Evolutionary conservation across 92 coral and sea anemone genomes (phyloP).

Genomic region (Siderastrea siderea): DNA sequence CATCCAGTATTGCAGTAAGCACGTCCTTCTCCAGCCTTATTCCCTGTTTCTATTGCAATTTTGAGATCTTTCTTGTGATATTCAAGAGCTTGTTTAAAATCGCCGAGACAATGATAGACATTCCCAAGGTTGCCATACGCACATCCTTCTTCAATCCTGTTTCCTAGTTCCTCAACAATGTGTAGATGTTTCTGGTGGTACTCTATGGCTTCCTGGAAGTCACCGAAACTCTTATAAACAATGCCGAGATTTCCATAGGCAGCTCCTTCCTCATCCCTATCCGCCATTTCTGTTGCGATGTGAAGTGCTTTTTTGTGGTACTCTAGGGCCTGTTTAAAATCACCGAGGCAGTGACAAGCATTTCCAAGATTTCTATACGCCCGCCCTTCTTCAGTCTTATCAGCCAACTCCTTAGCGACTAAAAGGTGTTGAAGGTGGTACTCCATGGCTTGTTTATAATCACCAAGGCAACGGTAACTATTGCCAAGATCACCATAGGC

Average conservation of each 20-base stretch:
- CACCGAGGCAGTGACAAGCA: neutral
- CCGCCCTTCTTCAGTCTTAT: neutral
- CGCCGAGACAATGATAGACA: neutral
- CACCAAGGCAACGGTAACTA: neutral
- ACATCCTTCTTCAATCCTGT: neutral
- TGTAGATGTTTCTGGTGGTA: neutral
- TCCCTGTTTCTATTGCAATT: neutral
- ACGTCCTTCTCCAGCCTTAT: neutral
- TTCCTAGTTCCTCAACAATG: neutral
- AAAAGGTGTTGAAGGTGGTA: neutral
- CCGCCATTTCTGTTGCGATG: neutral
- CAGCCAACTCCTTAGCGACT: neutral
- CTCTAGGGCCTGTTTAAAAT: neutral
- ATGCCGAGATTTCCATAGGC: neutral
- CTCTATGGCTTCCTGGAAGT: neutral
- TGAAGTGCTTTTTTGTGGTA: neutral
- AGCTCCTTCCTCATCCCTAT: neutral
- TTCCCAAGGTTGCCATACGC: neutral
- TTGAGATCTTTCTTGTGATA: neutral
- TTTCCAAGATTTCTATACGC: neutral
- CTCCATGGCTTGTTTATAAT: neutral
- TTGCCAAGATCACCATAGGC: neutral
- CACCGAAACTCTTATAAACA: neutral
- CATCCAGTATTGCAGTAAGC: neutral
- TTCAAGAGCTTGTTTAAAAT: neutral